phyloP scores from a whole-genome alignment of 1,140 invertebrate genomes.

The Coenobita brevimanus region DNA sequence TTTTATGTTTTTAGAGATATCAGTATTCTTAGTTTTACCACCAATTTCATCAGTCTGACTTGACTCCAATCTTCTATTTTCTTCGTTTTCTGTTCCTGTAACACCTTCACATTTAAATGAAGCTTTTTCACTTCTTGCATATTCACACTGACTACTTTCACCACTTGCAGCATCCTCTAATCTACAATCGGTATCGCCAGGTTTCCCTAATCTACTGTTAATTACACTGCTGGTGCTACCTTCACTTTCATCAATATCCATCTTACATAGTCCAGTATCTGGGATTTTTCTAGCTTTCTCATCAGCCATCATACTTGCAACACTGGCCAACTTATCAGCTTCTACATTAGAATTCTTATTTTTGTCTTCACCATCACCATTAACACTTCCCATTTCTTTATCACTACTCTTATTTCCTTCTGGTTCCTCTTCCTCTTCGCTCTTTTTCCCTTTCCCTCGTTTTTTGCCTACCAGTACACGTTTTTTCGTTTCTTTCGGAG shows the following conservation, averaged over 20 bases:
- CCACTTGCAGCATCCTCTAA: background rate
- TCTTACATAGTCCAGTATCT: background rate
- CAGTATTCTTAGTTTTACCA: no score
- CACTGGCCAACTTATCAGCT: background rate
- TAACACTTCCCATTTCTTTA: background rate
- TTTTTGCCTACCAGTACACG: slow-evolving; percentile 19
- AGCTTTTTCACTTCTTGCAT: no score
- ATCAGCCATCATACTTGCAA: no score
- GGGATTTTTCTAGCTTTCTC: no score
- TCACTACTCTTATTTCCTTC: background rate
- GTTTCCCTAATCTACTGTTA: no score
- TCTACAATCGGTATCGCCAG: no score
- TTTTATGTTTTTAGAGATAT: background rate
- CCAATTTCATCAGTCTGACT: no score
- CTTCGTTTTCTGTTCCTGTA: background rate
- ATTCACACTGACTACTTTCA: background rate
- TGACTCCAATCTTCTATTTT: no score
- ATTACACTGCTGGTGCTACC: background rate
- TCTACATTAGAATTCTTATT: background rate
- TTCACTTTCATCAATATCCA: background rate
- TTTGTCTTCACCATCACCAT: background rate
- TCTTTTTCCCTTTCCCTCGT: background rate
- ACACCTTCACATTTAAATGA: no score
- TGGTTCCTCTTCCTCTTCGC: slow-evolving; percentile 10
- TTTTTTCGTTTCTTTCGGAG: background rate